Conservation (phyloP, 2,797 vertebrate species). For the Scarus forsteni region DNA sequence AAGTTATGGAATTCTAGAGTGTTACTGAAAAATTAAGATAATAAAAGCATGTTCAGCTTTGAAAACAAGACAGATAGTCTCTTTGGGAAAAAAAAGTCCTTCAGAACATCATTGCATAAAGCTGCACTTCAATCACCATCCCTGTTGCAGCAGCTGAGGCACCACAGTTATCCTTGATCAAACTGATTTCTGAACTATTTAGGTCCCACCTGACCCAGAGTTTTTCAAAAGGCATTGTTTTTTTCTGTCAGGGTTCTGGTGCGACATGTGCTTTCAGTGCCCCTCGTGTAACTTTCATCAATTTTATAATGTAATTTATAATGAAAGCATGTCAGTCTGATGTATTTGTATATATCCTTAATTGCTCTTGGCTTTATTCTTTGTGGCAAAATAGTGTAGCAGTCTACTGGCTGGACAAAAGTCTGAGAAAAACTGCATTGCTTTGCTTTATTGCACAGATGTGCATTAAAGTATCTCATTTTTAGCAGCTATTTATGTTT, state of each 20-base stretch:
- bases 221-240: slow-evolving; percentile 45
- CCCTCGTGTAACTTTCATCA: slow-evolving; percentile 23
- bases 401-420: slow-evolving; percentile 65
- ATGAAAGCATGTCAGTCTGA: slow-evolving; percentile 33
- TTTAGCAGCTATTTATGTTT: slow-evolving; percentile 57
- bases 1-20: neutral
- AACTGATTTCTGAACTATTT: slow-evolving; percentile 18
- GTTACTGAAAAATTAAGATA: neutral
- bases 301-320: slow-evolving; percentile 23
- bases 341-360: slow-evolving; percentile 43
- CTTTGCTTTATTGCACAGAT: slow-evolving; percentile 22
- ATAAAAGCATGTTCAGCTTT: neutral
- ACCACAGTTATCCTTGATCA: slow-evolving; percentile 24
- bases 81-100: slow-evolving; percentile 30
- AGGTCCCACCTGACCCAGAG: slow-evolving; percentile 20
- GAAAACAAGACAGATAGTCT: slow-evolving; percentile 6
- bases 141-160: slow-evolving; percentile 23
- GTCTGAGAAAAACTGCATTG: slow-evolving; percentile 49
- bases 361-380: slow-evolving; percentile 37
- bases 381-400: slow-evolving; percentile 33
- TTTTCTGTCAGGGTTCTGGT: slow-evolving; percentile 44
- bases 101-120: slow-evolving; percentile 21
- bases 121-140: slow-evolving; percentile 1
- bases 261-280: slow-evolving; percentile 45
- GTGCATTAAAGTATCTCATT: slow-evolving; percentile 55